These are phyloP conservation scores for Calephelis nemesis DNA, from an alignment of 1,140 invertebrate species.

Conservation along the genomic window DNA sequence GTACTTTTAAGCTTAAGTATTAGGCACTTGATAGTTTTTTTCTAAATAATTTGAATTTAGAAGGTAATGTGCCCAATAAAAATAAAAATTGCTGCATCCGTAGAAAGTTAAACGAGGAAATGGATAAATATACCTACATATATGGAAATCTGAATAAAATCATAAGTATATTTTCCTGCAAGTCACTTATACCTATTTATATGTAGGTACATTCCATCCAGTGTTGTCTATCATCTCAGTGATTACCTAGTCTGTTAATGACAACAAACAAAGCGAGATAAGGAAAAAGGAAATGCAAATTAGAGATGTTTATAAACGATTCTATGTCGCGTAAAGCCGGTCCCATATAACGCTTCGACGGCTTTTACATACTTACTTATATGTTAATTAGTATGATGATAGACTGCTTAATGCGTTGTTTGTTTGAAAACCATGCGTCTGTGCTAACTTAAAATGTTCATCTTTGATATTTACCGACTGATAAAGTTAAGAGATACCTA, in stretches of 20 bases:
- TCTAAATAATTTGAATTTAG: no score
- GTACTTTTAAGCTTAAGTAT: no score
- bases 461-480: not conserved
- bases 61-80: no score
- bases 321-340: slow-evolving; percentile 26
- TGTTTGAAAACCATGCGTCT: not conserved
- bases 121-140: no score
- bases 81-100: no score
- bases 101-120: no score
- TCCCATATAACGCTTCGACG: slow-evolving; percentile 26
- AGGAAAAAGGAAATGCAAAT: slow-evolving; percentile 51
- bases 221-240: no score
- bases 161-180: no score
- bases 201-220: slow-evolving; percentile 12
- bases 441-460: not conserved
- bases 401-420: slow-evolving; percentile 34
- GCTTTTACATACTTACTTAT: slow-evolving; percentile 35
- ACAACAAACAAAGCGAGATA: slow-evolving; percentile 38
- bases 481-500: no score
- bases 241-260: slow-evolving; percentile 30
- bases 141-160: no score
- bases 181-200: not conserved
- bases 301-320: slow-evolving; percentile 40
- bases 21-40: no score
- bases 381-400: slow-evolving; percentile 37